Conservation (phyloP, 2,797 vertebrate species). For the Odontamblyopus rebecca region DNA sequence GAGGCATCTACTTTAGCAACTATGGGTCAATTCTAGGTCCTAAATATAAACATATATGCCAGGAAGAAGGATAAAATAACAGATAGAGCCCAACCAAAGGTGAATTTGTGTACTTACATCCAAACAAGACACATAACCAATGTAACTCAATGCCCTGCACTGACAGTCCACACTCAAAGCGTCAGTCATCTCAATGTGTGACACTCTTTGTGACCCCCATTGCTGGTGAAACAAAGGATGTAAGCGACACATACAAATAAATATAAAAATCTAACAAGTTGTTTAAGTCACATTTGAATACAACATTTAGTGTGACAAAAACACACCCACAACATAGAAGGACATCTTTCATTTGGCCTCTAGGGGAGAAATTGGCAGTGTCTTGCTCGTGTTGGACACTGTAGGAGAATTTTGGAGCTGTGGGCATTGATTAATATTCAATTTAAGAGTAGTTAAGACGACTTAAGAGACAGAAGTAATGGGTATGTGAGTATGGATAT, state of each 20-base stretch:
- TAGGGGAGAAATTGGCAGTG: slow-evolving; percentile 67
- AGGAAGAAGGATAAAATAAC: slow-evolving; percentile 23
- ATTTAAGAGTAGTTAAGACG: background rate
- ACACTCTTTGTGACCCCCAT: slow-evolving; percentile 59
- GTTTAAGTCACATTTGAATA: slow-evolving; percentile 41
- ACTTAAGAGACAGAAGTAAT: background rate
- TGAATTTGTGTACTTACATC: slow-evolving; percentile 23
- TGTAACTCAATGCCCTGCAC: slow-evolving; percentile 26
- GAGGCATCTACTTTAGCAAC: background rate
- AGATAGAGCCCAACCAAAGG: slow-evolving; percentile 22
- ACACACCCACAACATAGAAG: slow-evolving; percentile 46
- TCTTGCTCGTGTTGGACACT: slow-evolving; percentile 22
- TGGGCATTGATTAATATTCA: background rate
- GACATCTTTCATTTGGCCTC: slow-evolving; percentile 60
- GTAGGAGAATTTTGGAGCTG: slow-evolving; percentile 6
- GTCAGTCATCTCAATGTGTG: slow-evolving; percentile 12
- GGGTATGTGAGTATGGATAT: no score
- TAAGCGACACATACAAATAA: slow-evolving; percentile 31
- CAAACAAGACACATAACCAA: slow-evolving; percentile 10
- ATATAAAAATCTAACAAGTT: slow-evolving; percentile 1
- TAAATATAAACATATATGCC: slow-evolving; percentile 45
- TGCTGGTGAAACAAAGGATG: slow-evolving; percentile 59
- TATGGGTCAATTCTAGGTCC: background rate
- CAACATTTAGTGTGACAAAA: slow-evolving; percentile 48
- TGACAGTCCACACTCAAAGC: slow-evolving; percentile 22